Percentiles rank a stretch among this genome's conserved stretches.
phyloP scores from a whole-genome alignment of 2,797 vertebrate genomes.

The Poecilia gillii region DNA sequence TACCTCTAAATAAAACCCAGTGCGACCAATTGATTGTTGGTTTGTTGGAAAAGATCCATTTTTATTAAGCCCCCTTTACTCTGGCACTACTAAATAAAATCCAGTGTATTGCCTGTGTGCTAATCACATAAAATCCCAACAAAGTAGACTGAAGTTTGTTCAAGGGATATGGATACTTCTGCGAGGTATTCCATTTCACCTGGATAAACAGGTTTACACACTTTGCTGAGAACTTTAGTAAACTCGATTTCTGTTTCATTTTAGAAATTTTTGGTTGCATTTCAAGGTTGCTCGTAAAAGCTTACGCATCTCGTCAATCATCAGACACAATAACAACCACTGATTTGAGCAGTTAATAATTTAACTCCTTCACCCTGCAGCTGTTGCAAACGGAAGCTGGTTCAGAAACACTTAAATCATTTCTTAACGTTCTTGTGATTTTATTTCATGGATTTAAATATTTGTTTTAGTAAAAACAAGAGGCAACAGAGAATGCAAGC shows the following conservation, averaged over 20 bases:
- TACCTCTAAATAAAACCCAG: no score
- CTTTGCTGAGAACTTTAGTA: not conserved
- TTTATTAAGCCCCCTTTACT: not conserved
- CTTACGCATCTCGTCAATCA: not conserved
- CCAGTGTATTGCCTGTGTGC: not conserved
- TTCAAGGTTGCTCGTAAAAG: not conserved
- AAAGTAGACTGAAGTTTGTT: not conserved
- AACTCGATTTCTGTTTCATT: no score
- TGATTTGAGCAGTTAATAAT: conserved; percentile 1
- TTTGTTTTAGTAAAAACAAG: not conserved
- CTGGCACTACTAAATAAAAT: not conserved
- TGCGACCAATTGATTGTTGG: not conserved
- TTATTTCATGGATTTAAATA: not conserved
- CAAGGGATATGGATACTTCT: not conserved
- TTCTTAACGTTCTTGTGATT: not conserved
- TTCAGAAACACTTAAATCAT: not conserved
- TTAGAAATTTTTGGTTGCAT: not conserved
- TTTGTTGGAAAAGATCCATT: not conserved
- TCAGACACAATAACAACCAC: not conserved
- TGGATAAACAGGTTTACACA: not conserved
- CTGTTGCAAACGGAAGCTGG: not conserved
- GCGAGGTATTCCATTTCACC: not conserved
- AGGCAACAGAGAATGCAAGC: not conserved
- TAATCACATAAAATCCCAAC: not conserved
- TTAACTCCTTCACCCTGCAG: not conserved